Percentiles rank a stretch among this genome's conserved stretches.
These are phyloP conservation scores for Pangasius sanitwongsei DNA, from an alignment of 2,797 vertebrate species.

Conservation along the genomic window DNA sequence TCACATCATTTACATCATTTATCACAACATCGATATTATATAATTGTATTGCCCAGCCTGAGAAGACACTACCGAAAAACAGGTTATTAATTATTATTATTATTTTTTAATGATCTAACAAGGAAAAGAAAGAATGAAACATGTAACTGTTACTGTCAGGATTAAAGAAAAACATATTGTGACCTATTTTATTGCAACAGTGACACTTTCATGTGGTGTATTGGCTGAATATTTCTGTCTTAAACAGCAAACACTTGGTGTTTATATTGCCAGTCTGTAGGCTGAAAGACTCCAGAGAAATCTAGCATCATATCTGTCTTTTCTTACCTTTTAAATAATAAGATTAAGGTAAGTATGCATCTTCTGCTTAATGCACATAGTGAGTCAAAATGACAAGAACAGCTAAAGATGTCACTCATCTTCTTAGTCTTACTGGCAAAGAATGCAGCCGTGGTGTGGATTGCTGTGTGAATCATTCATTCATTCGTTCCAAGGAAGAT, in stretches of 20 bases:
- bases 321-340: background rate
- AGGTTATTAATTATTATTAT: no score
- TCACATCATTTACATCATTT: no score
- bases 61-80: background rate
- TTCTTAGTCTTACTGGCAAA: background rate
- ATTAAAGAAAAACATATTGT: background rate
- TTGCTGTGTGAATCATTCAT: background rate
- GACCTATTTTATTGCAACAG: background rate
- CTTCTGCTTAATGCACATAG: background rate
- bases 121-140: background rate
- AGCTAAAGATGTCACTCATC: background rate
- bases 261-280: background rate
- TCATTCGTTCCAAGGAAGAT: background rate
- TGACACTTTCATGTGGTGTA: background rate
- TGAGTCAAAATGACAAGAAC: background rate
- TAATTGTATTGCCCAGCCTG: background rate
- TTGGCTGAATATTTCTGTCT: background rate
- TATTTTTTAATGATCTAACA: background rate
- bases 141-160: background rate
- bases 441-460: background rate
- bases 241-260: background rate
- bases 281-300: background rate
- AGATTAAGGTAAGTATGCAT: background rate
- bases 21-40: background rate
- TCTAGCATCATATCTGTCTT: background rate